Base-by-base conservation (phyloP, 2,888 invertebrate genomes). In the Metopia argyrocephala region DNA sequence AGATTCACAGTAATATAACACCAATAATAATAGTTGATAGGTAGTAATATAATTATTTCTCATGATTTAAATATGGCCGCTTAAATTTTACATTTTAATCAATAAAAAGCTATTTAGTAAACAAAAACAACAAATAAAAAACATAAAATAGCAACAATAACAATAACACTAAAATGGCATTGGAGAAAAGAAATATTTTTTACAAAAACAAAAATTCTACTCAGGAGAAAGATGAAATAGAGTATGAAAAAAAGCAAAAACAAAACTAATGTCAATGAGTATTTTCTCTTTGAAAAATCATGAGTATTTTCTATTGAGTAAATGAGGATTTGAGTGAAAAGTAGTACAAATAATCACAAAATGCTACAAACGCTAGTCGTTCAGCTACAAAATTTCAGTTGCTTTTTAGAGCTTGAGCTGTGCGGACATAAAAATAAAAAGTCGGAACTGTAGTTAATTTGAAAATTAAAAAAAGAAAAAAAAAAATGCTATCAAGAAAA, bases 1-100 rank as follows among this genome's bases (percentile, higher is more conserved):
- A 5, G 25, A 25, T 18, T 20, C 38, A 59, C n/a, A 45, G 5
- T 12, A 15, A 48, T 5, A 52, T 21, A 45, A 64, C 7, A 73
- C 9, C 38, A 59, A 66, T 25, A 56, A 45, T 31, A 62, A 38
- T 38, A 38, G n/a, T n/a, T n/a, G n/a, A n/a, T 12, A 38, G 15
- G 38, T 38, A 38, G 15, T 38, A 38, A 38, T 12, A 38, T 38
- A n/a, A n/a, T 71, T 62, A 66, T 57, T 80, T 64, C 80, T 73
- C 80, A 69, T 46, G 68, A 59, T 73, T 80, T 80, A 66, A 80
- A 80, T 80, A 80, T 80, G 80, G 80, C 80, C 73, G 80, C 68
- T 73, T 80, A 79, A n/a, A n/a, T n/a, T 76, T 62, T 71, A 76
- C 76, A 79, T 66, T 79, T 62, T 27, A 75, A 76, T 70, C 75